Percentiles rank a stretch among this genome's conserved stretches.
Conservation (phyloP, 2,113 vertebrate species). For the Anser brachyrhynchus region DNA sequence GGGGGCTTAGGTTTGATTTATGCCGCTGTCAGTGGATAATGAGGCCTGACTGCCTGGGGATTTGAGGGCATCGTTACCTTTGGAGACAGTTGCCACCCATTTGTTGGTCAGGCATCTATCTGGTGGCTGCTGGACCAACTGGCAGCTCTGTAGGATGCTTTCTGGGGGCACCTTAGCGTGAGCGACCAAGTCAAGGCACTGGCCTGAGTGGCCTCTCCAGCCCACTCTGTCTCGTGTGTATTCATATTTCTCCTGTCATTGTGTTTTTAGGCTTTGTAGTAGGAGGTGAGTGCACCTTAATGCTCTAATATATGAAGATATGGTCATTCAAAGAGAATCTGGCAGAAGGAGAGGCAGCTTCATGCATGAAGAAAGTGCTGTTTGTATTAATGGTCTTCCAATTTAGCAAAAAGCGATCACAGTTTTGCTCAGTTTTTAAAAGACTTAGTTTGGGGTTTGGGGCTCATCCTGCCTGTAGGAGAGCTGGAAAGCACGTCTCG, state of each 20-base stretch:
- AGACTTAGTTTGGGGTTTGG: neutral
- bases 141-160: neutral
- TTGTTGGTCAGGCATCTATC: neutral
- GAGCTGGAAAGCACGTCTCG: neutral
- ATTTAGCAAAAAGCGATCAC: slow-evolving; percentile 18
- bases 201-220: neutral
- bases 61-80: neutral
- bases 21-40: neutral
- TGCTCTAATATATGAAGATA: neutral
- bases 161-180: neutral
- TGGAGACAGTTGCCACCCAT: neutral
- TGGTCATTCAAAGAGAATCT: neutral
- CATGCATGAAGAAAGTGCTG: neutral
- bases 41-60: neutral
- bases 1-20: neutral
- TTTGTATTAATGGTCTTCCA: slow-evolving; percentile 5
- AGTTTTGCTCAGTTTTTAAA: neutral
- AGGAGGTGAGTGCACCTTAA: neutral
- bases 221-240: neutral
- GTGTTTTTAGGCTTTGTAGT: neutral
- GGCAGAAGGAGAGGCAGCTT: neutral
- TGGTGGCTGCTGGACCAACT: neutral
- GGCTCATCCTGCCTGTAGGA: neutral
- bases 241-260: neutral
- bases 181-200: fast-evolving